These are phyloP conservation scores for Drosophila silvestris DNA, from an alignment of 2,888 invertebrate species.

Conservation along the genomic window DNA sequence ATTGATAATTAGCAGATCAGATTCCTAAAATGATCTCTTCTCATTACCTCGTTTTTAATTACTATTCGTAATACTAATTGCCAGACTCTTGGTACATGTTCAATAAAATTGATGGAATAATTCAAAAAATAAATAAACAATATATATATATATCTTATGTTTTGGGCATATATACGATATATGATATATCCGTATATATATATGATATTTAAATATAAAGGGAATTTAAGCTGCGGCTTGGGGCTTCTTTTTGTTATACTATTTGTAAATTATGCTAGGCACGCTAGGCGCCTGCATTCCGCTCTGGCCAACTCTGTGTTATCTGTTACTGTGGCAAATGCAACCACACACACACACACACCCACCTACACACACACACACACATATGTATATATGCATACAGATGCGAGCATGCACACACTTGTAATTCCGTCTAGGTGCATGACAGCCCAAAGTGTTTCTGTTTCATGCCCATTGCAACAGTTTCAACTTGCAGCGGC, in stretches of 20 bases:
- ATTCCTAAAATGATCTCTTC: background rate
- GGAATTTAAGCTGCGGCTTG: constrained; percentile 10
- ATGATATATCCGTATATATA: background rate
- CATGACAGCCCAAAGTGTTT: constrained; percentile 74
- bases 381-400: background rate
- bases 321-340: constrained; percentile 63
- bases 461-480: constrained; percentile 80
- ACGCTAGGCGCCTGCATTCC: constrained; percentile 56
- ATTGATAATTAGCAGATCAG: background rate
- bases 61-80: background rate
- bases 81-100: rapidly evolving
- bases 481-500: constrained; percentile 76
- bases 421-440: constrained; percentile 80
- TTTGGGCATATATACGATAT: too few relatives aligned
- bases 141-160: too few relatives aligned
- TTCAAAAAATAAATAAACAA: background rate
- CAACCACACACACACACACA: constrained; percentile 30
- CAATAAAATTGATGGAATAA: background rate
- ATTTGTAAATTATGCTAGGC: constrained; percentile 56
- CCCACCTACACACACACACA: constrained; percentile 21
- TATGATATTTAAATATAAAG: background rate
- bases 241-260: constrained; percentile 9
- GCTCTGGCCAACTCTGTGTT: constrained; percentile 56
- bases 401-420: constrained; percentile 65
- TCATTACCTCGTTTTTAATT: rapidly evolving